These are phyloP conservation scores for Nemopilema nomurai DNA, from an alignment of 30 jellyfish, hydroid and myxozoan genomes.

Conservation along the genomic window DNA sequence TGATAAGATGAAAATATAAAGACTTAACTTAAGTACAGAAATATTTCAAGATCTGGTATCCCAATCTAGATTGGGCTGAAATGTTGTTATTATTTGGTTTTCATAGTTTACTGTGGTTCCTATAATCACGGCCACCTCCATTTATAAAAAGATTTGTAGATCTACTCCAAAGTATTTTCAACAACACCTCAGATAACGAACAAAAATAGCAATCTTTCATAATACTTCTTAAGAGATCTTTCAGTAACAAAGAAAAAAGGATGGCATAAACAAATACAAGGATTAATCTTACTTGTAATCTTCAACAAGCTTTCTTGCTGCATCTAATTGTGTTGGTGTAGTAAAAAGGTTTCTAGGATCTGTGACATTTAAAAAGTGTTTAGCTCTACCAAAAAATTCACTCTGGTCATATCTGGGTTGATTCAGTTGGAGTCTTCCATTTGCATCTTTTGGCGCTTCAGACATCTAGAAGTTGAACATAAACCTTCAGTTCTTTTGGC, in stretches of 20 bases:
- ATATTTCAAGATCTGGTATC: too few relatives aligned
- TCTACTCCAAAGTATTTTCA: too few relatives aligned
- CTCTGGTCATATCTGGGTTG: slow-evolving; percentile 90
- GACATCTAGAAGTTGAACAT: slow-evolving; percentile 51
- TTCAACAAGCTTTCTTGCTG: slow-evolving; percentile 83
- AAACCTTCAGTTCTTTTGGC: background rate
- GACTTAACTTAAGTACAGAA: too few relatives aligned
- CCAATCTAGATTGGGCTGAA: too few relatives aligned
- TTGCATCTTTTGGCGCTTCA: slow-evolving; percentile 81
- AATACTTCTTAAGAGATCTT: too few relatives aligned
- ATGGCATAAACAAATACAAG: background rate
- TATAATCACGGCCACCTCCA: too few relatives aligned
- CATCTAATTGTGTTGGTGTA: slow-evolving; percentile 68
- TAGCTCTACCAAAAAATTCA: slow-evolving; percentile 84
- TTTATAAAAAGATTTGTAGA: too few relatives aligned
- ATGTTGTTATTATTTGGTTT: too few relatives aligned
- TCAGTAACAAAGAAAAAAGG: too few relatives aligned
- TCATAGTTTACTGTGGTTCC: too few relatives aligned
- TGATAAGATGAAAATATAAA: background rate
- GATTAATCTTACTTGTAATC: slow-evolving; percentile 60
- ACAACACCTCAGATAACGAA: too few relatives aligned
- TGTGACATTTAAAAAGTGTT: slow-evolving; percentile 87
- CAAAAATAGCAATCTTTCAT: too few relatives aligned
- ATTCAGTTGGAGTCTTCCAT: slow-evolving; percentile 72
- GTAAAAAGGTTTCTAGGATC: slow-evolving; percentile 87